Base-by-base conservation (phyloP, 2,888 invertebrate genomes). In the Euspilapteryx auroguttella region DNA sequence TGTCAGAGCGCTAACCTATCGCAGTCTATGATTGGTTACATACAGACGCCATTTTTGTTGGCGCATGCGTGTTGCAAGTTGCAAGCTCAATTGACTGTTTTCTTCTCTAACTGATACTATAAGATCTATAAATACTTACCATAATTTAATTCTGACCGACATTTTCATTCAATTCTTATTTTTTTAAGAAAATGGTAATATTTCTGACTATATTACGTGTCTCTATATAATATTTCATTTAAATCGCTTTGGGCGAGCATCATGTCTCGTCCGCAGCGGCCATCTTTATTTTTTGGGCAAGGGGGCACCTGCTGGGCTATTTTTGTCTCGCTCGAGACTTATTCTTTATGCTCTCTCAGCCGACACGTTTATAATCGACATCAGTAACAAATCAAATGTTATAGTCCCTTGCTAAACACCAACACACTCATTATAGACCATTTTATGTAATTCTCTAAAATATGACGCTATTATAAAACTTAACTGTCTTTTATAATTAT, bases 341-440 rank as follows among this genome's bases (percentile, higher is more conserved):
- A 62, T 59, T 57, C 54, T 51, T 52, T 47, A 43, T 44, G 47
- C 45, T 44, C 49, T 52, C 51, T 44, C 41, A 39, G 45, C 39
- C 43, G 65, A 61, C 65, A 56, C 58, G 65, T 65, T 68, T 62
- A 64, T 61, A 55, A 43, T 45, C 52, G 48, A 49, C 56, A 64
- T 63, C 56, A 56, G 49, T 55, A 40, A 69, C 62, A 71, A 69
- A 71, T 73, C 65, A 68, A 47, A 41, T 41, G 47, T 32, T 63
- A 71, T 62, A 53, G 65, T 47, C 57, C 45, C 59, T 61, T 58
- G 42, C 54, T 59, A 64, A 65, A 62, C 51, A 64, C 62, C 61
- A 64, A 69, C 71, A 68, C 64, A 59, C 55, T 56, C 56, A 61
- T 71, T 69, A 73, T 69, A 56, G 63, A 45, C 56, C 49, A 59